Conservation (phyloP, 2,888 invertebrate genomes). For the Oxystoma pomonae region DNA sequence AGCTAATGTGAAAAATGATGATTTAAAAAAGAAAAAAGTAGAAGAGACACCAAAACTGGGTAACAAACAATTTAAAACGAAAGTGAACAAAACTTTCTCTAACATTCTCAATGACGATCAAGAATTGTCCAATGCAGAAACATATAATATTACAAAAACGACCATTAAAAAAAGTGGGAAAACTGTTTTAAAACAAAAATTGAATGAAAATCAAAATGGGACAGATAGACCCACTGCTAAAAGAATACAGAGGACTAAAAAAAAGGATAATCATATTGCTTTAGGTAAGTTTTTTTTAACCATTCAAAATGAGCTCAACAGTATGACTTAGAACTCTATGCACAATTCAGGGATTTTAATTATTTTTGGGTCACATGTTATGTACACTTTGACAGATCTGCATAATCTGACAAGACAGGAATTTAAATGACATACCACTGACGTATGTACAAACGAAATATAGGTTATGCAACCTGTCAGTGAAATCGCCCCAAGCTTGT, state of each 20-base stretch:
- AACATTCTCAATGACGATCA: conserved; percentile 38
- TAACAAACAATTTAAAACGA: conserved; percentile 45
- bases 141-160: conserved; percentile 36
- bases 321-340: not conserved
- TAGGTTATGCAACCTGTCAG: too few species aligned
- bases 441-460: too few species aligned
- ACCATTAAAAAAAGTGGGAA: conserved; percentile 39
- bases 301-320: not conserved
- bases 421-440: too few species aligned
- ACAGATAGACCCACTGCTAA: conserved; percentile 45
- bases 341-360: too few species aligned
- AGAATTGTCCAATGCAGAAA: conserved; percentile 34
- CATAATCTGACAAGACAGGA: too few species aligned
- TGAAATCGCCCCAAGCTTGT: too few species aligned
- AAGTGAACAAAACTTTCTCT: conserved; percentile 43
- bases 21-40: conserved; percentile 40
- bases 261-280: conserved; percentile 46
- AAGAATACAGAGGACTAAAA: conserved; percentile 54
- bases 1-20: conserved; percentile 46
- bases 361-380: too few species aligned
- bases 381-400: too few species aligned
- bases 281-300: conserved; percentile 35
- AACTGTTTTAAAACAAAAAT: conserved; percentile 34
- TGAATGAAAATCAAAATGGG: conserved; percentile 33
- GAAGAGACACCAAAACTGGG: conserved; percentile 50